These are phyloP conservation scores for Callyntrura guangdongensis DNA, from an alignment of 2,888 invertebrate species.

Conservation along the genomic window DNA sequence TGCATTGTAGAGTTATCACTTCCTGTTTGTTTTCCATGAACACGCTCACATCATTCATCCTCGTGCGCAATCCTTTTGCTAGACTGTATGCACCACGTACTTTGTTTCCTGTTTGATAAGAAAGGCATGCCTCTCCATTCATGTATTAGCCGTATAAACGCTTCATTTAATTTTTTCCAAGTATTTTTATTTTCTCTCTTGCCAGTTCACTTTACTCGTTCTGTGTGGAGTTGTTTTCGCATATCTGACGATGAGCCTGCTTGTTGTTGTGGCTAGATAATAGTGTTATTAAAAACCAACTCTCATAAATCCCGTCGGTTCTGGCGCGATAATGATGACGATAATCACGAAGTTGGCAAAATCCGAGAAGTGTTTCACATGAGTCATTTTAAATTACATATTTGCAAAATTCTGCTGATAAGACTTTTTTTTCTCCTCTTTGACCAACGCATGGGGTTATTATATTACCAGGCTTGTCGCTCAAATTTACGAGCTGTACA, in stretches of 20 bases:
- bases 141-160: not conserved
- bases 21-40: constrained; percentile 42
- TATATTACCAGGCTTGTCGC: not conserved
- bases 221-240: not conserved
- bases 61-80: not conserved
- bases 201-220: not conserved
- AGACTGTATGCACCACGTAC: not conserved
- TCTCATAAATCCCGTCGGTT: constrained; percentile 25
- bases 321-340: constrained; percentile 22
- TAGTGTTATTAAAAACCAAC: constrained; percentile 11
- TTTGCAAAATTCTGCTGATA: constrained; percentile 41
- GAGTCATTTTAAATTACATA: constrained; percentile 66
- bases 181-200: not conserved
- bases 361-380: constrained; percentile 55
- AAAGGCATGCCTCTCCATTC: not conserved
- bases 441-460: not conserved
- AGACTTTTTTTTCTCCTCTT: constrained; percentile 11
- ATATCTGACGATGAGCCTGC: not conserved
- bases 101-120: constrained; percentile 1
- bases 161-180: constrained; percentile 20
- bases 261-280: not conserved
- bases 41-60: not conserved
- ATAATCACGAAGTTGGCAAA: constrained; percentile 53
- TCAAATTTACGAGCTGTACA: constrained; percentile 8
- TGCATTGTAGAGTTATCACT: not conserved